Evolutionary conservation across 2,888 invertebrate species (phyloP).

Genomic region (Athetis lepigone): DNA sequence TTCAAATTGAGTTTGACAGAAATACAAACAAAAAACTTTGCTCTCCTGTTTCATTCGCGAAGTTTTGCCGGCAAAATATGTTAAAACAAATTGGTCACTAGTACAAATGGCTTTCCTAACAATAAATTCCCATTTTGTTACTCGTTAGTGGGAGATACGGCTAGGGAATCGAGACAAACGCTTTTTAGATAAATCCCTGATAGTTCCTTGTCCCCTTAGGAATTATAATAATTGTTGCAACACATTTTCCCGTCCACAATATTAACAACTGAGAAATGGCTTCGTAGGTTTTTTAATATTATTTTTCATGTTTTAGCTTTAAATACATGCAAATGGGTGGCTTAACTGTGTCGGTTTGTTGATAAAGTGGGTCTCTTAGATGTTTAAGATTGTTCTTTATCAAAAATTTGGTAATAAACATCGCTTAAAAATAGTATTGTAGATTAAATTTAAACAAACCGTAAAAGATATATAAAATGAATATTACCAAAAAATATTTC

Average conservation of each 20-base stretch:
- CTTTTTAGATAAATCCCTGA: conserved; percentile 57
- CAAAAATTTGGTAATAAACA: not conserved
- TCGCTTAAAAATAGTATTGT: not conserved
- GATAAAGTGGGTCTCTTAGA: not conserved
- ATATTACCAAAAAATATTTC: too few species aligned
- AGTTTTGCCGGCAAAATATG: conserved; percentile 20
- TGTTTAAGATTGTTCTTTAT: conserved; percentile 14
- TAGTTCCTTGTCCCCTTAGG: conserved; percentile 40
- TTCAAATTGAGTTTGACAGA: not conserved
- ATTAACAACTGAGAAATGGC: conserved; percentile 29
- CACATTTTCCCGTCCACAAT: conserved; percentile 26
- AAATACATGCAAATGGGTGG: not conserved
- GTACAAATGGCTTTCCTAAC: conserved; percentile 44
- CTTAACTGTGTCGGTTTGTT: conserved; percentile 1
- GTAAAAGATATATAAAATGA: too few species aligned
- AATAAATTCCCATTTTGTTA: conserved; percentile 51
- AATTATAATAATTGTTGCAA: conserved; percentile 49
- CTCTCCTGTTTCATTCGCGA: not conserved
- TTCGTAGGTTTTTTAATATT: not conserved
- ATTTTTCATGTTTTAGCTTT: too few species aligned
- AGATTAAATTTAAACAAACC: not conserved
- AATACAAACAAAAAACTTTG: too few species aligned
- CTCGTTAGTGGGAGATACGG: conserved; percentile 60
- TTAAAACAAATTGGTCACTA: conserved; percentile 47
- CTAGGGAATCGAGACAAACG: conserved; percentile 49